Evolutionary conservation across 2,888 invertebrate genomes (phyloP).

Genomic region (Chloroclystis v-ata): DNA sequence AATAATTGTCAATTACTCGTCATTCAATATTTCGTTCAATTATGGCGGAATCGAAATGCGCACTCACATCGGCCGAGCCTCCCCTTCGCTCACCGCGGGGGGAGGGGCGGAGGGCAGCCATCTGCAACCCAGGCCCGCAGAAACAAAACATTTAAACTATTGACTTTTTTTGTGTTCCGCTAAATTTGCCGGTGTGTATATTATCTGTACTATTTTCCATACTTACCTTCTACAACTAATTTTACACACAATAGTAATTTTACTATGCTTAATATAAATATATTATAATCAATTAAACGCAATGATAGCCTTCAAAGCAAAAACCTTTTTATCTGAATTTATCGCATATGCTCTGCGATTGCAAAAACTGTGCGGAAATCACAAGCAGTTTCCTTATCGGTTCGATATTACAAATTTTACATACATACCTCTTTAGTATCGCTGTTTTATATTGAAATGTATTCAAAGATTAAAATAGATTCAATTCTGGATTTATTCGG

Average conservation of each 20-base stretch:
- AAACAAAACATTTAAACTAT: neutral
- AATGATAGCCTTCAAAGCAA: neutral
- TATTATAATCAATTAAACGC: neutral
- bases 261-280: neutral
- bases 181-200: too few relatives aligned
- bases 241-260: too few relatives aligned
- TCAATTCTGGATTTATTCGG: too few relatives aligned
- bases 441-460: neutral
- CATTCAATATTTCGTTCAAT: constrained; percentile 25
- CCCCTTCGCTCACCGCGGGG: constrained; percentile 14
- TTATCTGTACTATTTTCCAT: too few relatives aligned
- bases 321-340: neutral
- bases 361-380: neutral
- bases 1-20: constrained; percentile 24
- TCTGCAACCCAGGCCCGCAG: constrained; percentile 1
- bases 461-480: neutral
- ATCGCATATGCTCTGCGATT: neutral
- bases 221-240: too few relatives aligned
- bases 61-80: constrained; percentile 11
- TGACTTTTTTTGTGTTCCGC: too few relatives aligned
- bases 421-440: neutral
- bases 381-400: neutral
- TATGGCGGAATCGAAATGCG: constrained; percentile 22
- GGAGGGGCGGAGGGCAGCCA: neutral
- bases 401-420: neutral